These are phyloP conservation scores for Drosophila bipectinata DNA, from an alignment of 1,140 invertebrate species.

Conservation along the genomic window DNA sequence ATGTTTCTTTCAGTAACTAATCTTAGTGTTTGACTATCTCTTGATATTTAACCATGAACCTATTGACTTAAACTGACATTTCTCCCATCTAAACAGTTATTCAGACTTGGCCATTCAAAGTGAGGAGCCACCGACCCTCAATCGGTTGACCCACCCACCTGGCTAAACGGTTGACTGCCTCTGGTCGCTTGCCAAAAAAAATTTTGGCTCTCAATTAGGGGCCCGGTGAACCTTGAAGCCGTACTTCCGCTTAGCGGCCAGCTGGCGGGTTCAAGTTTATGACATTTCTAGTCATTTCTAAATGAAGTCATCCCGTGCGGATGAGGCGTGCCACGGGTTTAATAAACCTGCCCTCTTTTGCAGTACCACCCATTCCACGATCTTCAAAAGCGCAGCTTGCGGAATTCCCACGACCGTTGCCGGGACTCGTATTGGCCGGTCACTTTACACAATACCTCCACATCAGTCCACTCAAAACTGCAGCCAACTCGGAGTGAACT, in stretches of 20 bases:
- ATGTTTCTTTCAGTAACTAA: conserved; percentile 3
- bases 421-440: conserved; percentile 29
- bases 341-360: conserved; percentile 58
- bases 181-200: conserved; percentile 30
- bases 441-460: conserved; percentile 1
- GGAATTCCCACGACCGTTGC: conserved; percentile 66
- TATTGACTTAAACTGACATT: not conserved
- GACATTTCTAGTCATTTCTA: conserved; percentile 61
- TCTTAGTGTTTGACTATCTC: not conserved
- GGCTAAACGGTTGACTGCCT: conserved; percentile 42
- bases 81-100: not conserved
- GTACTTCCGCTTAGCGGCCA: conserved; percentile 42
- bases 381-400: conserved; percentile 15
- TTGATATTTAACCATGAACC: not conserved
- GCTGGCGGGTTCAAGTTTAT: conserved; percentile 69
- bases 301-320: conserved; percentile 65
- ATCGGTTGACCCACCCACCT: conserved; percentile 19
- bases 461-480: conserved; percentile 9
- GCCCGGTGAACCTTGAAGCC: conserved; percentile 62
- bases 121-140: conserved; percentile 2
- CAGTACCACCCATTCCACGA: conserved; percentile 4
- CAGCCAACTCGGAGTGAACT: not conserved
- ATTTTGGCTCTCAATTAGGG: conserved; percentile 58
- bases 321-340: conserved; percentile 64
- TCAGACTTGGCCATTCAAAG: conserved; percentile 5